Evolutionary conservation across 2,888 invertebrate genomes (phyloP).

Genomic region (Eurytoma adleriae): DNA sequence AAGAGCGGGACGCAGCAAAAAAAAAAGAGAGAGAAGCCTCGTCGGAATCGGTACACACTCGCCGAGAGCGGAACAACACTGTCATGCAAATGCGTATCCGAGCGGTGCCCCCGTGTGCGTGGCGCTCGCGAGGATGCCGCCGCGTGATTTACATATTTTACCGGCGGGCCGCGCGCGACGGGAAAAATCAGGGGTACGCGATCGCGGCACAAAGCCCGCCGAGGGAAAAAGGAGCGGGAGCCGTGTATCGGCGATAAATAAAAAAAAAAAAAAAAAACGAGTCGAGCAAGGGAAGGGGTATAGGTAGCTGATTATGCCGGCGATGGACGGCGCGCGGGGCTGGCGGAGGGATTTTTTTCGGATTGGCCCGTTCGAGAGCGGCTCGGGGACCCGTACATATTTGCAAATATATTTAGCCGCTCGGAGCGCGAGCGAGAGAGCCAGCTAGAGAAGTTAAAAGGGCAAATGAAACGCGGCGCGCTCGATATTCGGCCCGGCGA

Average conservation of each 20-base stretch:
- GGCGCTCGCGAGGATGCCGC: constrained; percentile 57
- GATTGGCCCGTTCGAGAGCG: constrained; percentile 43
- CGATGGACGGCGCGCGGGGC: constrained; percentile 58
- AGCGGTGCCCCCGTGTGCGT: constrained; percentile 48
- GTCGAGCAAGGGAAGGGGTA: not conserved
- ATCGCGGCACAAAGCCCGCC: constrained; percentile 31
- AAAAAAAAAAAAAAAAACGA: constrained; percentile 40
- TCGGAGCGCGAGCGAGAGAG: constrained; percentile 53
- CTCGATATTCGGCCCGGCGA: constrained; percentile 63
- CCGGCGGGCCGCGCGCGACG: constrained; percentile 48
- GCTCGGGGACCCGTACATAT: constrained; percentile 67
- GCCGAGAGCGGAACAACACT: constrained; percentile 59
- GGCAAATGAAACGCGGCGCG: constrained; percentile 65
- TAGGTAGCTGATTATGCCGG: constrained; percentile 70
- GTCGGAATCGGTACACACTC: constrained; percentile 29
- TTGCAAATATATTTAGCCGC: constrained; percentile 73
- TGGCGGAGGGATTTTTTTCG: constrained; percentile 40
- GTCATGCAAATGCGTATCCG: constrained; percentile 68
- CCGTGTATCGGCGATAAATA: constrained; percentile 50
- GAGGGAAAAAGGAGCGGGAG: constrained; percentile 22
- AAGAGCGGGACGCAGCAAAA: constrained; percentile 9
- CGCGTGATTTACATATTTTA: constrained; percentile 69
- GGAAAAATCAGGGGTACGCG: constrained; percentile 46
- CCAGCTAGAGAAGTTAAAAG: constrained; percentile 69
- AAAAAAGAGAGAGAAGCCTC: constrained; percentile 3